A percentile compares a stretch with the other conserved stretches of the same genome.
phyloP scores from a whole-genome alignment of 2,113 vertebrate species.

The Vulpes vulpes region DNA sequence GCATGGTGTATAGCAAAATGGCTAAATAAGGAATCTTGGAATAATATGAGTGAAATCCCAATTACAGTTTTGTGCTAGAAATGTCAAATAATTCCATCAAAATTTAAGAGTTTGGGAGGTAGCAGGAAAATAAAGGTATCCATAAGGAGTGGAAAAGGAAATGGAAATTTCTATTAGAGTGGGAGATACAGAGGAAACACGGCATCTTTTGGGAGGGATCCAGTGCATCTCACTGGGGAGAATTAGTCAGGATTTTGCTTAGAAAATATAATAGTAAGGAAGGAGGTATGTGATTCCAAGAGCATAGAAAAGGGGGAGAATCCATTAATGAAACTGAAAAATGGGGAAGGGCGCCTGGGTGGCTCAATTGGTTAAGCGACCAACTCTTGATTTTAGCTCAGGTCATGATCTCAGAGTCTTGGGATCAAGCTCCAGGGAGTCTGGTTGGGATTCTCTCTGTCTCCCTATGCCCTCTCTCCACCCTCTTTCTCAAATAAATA shows the following conservation, averaged over 20 bases:
- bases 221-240: background rate
- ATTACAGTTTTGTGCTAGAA: background rate
- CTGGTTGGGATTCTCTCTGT: background rate
- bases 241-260: background rate
- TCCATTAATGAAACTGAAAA: background rate
- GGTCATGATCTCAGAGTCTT: background rate
- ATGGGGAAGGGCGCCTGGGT: accelerated
- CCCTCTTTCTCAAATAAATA: no score
- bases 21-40: background rate
- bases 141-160: background rate
- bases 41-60: background rate
- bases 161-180: background rate
- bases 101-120: background rate
- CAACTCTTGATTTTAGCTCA: background rate
- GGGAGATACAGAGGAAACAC: background rate
- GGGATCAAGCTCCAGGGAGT: background rate
- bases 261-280: background rate
- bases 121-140: background rate
- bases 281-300: background rate
- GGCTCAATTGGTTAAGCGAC: background rate
- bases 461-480: background rate
- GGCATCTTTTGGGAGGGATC: background rate
- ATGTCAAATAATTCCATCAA: background rate
- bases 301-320: background rate
- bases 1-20: background rate